Percentiles rank a stretch among this genome's conserved stretches.
phyloP scores from a whole-genome alignment of 2,888 invertebrate genomes.

The Plagodis dolabraria region DNA sequence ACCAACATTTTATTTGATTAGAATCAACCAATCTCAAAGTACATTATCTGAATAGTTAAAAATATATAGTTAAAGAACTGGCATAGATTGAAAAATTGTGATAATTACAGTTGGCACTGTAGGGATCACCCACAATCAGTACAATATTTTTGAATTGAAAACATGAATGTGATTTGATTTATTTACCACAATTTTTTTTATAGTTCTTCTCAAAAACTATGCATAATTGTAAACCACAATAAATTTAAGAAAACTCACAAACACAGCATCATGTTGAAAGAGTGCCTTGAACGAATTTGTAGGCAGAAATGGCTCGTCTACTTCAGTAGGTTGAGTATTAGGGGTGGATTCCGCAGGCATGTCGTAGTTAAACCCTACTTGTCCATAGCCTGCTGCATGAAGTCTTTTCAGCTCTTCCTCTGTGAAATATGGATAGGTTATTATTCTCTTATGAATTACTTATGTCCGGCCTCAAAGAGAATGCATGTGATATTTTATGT shows the following conservation, averaged over 20 bases:
- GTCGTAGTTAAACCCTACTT: conserved; percentile 92
- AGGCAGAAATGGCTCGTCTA: conserved; percentile 90
- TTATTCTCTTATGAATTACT: background rate
- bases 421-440: conserved; percentile 59
- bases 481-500: no score
- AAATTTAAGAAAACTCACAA: conserved; percentile 80
- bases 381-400: conserved; percentile 90
- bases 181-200: no score
- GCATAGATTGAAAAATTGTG: no score
- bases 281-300: conserved; percentile 87
- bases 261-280: conserved; percentile 89
- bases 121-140: no score
- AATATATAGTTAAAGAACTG: no score
- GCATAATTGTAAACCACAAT: background rate
- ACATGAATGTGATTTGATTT: no score
- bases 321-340: conserved; percentile 85
- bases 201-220: conserved; percentile 16
- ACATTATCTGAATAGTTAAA: no score
- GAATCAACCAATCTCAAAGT: no score
- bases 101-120: no score
- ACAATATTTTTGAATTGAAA: no score
- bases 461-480: no score
- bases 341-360: conserved; percentile 71
- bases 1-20: no score
- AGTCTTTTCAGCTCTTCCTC: conserved; percentile 97